phyloP scores from a whole-genome alignment of 2,888 invertebrate genomes.

The Falcaria lacertinaria region DNA sequence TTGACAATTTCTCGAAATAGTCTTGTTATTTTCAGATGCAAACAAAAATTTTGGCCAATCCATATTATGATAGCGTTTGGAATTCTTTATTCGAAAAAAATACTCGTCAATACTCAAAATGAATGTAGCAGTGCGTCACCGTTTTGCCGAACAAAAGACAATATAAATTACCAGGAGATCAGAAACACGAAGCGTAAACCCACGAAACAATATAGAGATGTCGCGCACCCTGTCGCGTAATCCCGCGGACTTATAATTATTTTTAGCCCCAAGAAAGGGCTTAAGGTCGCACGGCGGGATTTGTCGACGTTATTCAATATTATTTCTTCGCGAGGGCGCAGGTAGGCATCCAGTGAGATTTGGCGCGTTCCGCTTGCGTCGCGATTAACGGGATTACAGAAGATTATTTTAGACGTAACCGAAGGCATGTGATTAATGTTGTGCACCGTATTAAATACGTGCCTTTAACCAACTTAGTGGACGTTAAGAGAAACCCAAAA shows the following conservation, averaged over 20 bases:
- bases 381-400: slow-evolving; percentile 22
- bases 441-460: background rate
- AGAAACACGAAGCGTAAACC: slow-evolving; percentile 29
- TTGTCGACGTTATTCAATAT: slow-evolving; percentile 75
- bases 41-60: no score
- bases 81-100: no score
- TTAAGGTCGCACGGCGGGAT: slow-evolving; percentile 69
- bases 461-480: background rate
- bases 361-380: slow-evolving; percentile 31
- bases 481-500: background rate
- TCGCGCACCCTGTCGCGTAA: slow-evolving; percentile 37
- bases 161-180: slow-evolving; percentile 6
- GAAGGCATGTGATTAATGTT: slow-evolving; percentile 1
- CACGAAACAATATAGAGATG: slow-evolving; percentile 41
- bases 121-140: background rate
- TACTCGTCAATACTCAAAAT: no score
- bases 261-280: slow-evolving; percentile 63
- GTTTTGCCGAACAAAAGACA: background rate
- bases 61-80: no score
- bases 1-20: no score
- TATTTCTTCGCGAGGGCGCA: slow-evolving; percentile 56
- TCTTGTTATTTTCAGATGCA: no score
- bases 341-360: slow-evolving; percentile 54
- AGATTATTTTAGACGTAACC: slow-evolving; percentile 2
- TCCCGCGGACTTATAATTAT: slow-evolving; percentile 49